Base-by-base conservation (phyloP, 2,888 invertebrate species). In the Tetramorium bicarinatum region DNA sequence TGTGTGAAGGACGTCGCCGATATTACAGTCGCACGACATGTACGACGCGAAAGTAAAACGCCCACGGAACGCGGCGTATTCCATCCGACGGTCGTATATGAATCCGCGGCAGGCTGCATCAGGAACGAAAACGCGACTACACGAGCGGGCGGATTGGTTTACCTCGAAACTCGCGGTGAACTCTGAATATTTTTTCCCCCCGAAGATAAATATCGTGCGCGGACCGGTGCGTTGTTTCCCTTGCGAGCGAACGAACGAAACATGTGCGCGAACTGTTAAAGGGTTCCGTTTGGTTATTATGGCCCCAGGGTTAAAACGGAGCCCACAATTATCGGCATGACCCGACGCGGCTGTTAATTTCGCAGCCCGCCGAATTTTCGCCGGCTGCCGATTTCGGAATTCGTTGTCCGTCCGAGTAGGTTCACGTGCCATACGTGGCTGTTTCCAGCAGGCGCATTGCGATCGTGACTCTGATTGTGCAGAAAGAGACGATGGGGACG, bases 391-490 rank as follows among this genome's bases (percentile, higher is more conserved):
- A 80, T 80, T 80, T 80, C n/a, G 47, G 59, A 79, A 80, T 80
- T 75, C 59, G 75, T 79, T 79, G 72, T 47, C 25, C 29, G 44
- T 15, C 25, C 47, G 79, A 79, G 44, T 56, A n/a, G 47, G 13
- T 47, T 74, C 59, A 38, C 79, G 47, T 59, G 47, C 38, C 59
- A 56, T 72, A 77, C 77, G 34, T 18, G 34, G 71, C 18, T 86
- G 86, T 84, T 88, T 88, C 82, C 77, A 67, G 59, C 52, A 79
- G 77, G 59, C 74, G 81, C 82, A 71, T 82, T 67, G 82, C 72
- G 44, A 90, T 79, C 75, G 81, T 84, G 77, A 82, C 79, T 88
- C 44, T 54, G 79, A 62, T 67, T 59, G n/a, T 61, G 44, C 54
- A 18, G 34, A 52, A 71, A 71, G 59, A 71, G 34, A 64, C 64